phyloP scores from a whole-genome alignment of 2,888 invertebrate genomes.

The Pollenia amentaria region DNA sequence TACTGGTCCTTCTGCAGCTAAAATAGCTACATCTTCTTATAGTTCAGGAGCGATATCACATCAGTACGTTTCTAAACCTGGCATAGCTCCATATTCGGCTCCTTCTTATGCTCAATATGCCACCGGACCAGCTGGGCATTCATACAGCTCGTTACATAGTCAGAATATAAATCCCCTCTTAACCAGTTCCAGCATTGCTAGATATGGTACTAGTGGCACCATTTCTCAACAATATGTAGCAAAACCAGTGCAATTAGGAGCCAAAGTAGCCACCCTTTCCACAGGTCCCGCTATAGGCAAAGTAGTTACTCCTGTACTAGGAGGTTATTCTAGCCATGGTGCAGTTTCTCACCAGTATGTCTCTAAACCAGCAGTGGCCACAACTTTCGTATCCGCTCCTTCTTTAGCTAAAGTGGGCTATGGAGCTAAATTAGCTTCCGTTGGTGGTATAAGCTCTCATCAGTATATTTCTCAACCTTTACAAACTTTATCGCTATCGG shows the following conservation, averaged over 20 bases:
- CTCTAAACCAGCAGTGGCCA: slow-evolving; percentile 76
- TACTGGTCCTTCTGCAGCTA: slow-evolving; percentile 74
- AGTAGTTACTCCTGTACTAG: slow-evolving; percentile 51
- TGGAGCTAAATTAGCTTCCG: slow-evolving; percentile 50
- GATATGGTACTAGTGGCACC: slow-evolving; percentile 71
- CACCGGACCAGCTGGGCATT: slow-evolving; percentile 78
- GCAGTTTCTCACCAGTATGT: slow-evolving; percentile 78
- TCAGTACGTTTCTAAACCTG: slow-evolving; percentile 66
- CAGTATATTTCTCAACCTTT: slow-evolving; percentile 33
- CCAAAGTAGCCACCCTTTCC: slow-evolving; percentile 25
- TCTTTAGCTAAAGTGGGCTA: slow-evolving; percentile 71
- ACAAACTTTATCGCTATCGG: slow-evolving; percentile 67
- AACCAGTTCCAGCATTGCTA: slow-evolving; percentile 54
- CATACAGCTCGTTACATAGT: slow-evolving; percentile 63
- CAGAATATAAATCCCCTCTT: slow-evolving; percentile 69
- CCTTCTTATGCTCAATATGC: slow-evolving; percentile 80
- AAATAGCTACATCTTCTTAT: slow-evolving; percentile 71
- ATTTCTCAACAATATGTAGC: slow-evolving; percentile 71
- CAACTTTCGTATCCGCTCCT: slow-evolving; percentile 54
- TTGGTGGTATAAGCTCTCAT: slow-evolving; percentile 57
- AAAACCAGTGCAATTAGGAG: slow-evolving; percentile 82
- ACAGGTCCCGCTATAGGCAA: slow-evolving; percentile 71
- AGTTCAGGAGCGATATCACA: slow-evolving; percentile 61
- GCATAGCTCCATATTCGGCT: slow-evolving; percentile 74
- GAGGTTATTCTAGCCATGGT: slow-evolving; percentile 67